Evolutionary conservation across 2,797 vertebrate genomes (phyloP).

Genomic region (Delichon dasypus): DNA sequence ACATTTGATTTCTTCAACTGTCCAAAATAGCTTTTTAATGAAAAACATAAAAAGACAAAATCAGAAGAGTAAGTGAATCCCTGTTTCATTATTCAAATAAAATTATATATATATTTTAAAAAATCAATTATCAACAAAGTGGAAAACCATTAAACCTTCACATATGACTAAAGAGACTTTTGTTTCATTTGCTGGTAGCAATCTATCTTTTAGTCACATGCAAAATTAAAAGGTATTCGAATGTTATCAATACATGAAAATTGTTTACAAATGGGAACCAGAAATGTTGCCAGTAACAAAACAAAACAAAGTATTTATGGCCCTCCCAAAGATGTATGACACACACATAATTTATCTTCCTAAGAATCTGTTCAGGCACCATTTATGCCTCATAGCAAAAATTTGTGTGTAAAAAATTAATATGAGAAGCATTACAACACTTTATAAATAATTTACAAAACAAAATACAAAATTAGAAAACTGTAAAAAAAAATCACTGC

Average conservation of each 20-base stretch:
- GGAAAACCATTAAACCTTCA: conserved; percentile 65
- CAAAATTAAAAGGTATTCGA: conserved; percentile 66
- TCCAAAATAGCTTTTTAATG: conserved; percentile 64
- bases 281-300: conserved; percentile 54
- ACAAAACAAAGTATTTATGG: conserved; percentile 54
- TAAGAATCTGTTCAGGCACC: conserved; percentile 78
- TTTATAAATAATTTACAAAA: conserved; percentile 81
- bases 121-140: conserved; percentile 14
- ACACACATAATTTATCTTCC: conserved; percentile 69
- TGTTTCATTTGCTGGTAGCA: conserved; percentile 63
- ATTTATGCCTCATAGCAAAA: conserved; percentile 77
- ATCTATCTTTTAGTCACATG: conserved; percentile 64
- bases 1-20: conserved; percentile 56
- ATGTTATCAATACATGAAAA: conserved; percentile 33
- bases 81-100: conserved; percentile 38
- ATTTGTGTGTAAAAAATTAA: conserved; percentile 77
- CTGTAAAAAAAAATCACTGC: conserved; percentile 72
- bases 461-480: conserved; percentile 82
- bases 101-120: neutral
- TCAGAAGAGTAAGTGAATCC: conserved; percentile 39
- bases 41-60: conserved; percentile 59
- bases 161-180: conserved; percentile 51
- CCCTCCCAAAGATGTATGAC: conserved; percentile 44
- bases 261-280: conserved; percentile 65
- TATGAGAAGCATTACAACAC: conserved; percentile 79